Percentiles rank a stretch among this genome's conserved stretches.
Evolutionary conservation across 2,113 vertebrate species (phyloP).

Genomic region (Clarias gariepinus): DNA sequence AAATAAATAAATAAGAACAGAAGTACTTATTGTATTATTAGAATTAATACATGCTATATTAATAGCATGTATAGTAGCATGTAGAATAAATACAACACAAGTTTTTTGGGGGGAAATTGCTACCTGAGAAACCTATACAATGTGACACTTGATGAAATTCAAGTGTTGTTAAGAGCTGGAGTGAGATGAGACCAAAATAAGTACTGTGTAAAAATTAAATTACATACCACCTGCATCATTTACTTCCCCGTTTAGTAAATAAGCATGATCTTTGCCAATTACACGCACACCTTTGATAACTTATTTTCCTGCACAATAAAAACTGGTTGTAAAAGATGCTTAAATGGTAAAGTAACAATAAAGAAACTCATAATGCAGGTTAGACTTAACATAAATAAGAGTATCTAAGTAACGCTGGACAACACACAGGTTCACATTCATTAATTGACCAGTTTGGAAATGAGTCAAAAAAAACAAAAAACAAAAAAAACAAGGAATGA

Average conservation of each 20-base stretch:
- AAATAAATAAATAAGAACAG: neutral
- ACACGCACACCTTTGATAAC: conserved; percentile 30
- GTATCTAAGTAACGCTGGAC: neutral
- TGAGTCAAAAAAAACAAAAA: conserved; percentile 1
- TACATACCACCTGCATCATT: conserved; percentile 4
- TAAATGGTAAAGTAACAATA: conserved; percentile 16
- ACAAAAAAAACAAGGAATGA: conserved; percentile 44
- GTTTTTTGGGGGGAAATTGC: neutral
- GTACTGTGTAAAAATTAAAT: neutral
- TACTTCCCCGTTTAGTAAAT: neutral
- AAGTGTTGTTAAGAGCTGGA: neutral
- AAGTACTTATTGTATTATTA: neutral
- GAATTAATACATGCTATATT: neutral
- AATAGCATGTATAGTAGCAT: too few relatives aligned
- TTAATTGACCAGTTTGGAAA: conserved; percentile 6
- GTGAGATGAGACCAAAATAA: neutral
- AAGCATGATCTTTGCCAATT: conserved; percentile 5
- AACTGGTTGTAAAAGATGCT: conserved; percentile 9
- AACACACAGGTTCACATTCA: neutral
- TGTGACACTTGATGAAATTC: neutral
- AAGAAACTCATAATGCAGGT: conserved; percentile 11
- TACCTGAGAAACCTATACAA: neutral
- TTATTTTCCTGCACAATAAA: conserved; percentile 26
- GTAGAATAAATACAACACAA: too few relatives aligned
- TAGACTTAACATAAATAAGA: neutral